Percentiles rank a stretch among this genome's conserved stretches.
Conservation (phyloP, 2,797 vertebrate species). For the Huso huso region DNA sequence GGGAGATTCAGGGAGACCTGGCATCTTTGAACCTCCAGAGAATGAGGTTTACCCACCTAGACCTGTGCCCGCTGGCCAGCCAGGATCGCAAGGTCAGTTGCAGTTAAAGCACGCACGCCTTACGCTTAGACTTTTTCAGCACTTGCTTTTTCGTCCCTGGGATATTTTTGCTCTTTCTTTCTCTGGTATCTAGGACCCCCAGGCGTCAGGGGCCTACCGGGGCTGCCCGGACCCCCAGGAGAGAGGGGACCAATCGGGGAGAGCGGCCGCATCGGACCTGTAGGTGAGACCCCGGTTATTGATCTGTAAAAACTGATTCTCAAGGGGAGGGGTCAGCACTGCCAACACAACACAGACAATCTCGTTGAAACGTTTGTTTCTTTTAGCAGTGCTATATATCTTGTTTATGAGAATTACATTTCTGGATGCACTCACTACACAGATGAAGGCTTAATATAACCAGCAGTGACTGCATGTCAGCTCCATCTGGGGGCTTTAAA, state of each 20-base stretch:
- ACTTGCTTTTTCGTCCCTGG: neutral
- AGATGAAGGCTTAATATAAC: no score
- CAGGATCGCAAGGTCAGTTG: slow-evolving; percentile 32
- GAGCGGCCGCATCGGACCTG: slow-evolving; percentile 62
- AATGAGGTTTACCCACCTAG: slow-evolving; percentile 46
- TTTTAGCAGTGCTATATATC: no score
- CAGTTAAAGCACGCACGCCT: no score
- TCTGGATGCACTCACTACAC: no score
- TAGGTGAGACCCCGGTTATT: slow-evolving; percentile 43
- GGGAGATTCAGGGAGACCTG: slow-evolving; percentile 14
- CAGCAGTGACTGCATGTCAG: no score
- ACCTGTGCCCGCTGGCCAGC: slow-evolving; percentile 28
- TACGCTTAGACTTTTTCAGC: no score
- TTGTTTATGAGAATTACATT: no score
- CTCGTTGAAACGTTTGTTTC: no score
- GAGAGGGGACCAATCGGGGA: slow-evolving; percentile 59
- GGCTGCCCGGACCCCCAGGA: slow-evolving; percentile 66
- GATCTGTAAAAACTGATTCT: no score
- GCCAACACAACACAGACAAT: no score
- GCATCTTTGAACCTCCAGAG: slow-evolving; percentile 29
- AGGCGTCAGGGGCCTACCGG: slow-evolving; percentile 61
- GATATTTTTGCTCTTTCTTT: neutral
- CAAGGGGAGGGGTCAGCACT: no score
- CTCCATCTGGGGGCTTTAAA: no score
- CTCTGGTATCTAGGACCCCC: slow-evolving; percentile 49